Conservation (phyloP, 1,140 invertebrate species). For the Armadillidium nasatum region DNA sequence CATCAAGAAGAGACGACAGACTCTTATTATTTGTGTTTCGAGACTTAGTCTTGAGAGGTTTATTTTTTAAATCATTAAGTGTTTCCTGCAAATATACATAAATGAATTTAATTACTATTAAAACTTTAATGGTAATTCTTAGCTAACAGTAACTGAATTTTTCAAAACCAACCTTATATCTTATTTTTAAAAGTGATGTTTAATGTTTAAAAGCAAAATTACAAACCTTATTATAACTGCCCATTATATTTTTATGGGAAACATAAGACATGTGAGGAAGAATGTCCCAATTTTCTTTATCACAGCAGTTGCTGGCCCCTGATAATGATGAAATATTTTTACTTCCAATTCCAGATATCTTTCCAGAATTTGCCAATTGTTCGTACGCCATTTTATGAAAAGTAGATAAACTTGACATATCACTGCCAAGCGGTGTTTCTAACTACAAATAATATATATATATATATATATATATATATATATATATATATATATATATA, state of each 20-base stretch:
- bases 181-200: neutral
- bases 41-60: neutral
- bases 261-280: slow-evolving; percentile 1
- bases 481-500: too few relatives aligned
- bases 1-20: neutral
- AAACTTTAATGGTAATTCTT: neutral
- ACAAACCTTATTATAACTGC: neutral
- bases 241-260: neutral
- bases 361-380: neutral
- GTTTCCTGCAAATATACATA: neutral
- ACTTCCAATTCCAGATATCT: neutral
- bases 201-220: neutral
- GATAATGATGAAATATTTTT: neutral
- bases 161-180: neutral
- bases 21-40: neutral
- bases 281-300: neutral
- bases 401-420: slow-evolving; percentile 8
- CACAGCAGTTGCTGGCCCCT: neutral
- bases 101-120: neutral
- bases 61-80: neutral
- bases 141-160: neutral
- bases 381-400: slow-evolving; percentile 4
- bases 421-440: neutral
- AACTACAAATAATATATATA: neutral
- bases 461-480: too few relatives aligned